A percentile compares a stretch with the other conserved stretches of the same genome.
These are phyloP conservation scores for Dexiosoma caninum DNA, from an alignment of 2,888 invertebrate genomes.

Conservation along the genomic window DNA sequence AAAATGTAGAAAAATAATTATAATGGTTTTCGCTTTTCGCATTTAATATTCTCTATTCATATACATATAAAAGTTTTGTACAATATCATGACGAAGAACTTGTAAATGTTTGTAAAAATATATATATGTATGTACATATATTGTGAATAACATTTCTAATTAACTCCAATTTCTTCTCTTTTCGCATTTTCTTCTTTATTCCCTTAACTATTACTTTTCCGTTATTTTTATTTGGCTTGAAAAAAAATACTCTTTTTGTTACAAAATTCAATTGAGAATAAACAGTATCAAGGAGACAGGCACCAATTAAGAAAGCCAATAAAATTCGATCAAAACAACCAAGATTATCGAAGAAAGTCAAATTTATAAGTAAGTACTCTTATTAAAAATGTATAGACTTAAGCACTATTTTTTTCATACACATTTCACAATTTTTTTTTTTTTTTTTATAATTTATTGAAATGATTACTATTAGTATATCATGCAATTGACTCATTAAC, in stretches of 20 bases:
- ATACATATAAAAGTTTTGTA: background rate
- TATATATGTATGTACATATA: background rate
- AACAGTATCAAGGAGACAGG: slow-evolving; percentile 79
- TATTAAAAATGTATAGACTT: background rate
- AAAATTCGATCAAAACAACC: slow-evolving; percentile 91
- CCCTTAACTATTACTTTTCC: background rate
- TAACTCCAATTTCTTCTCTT: slow-evolving; percentile 40
- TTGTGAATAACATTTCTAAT: slow-evolving; percentile 40
- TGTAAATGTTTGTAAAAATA: slow-evolving; percentile 30
- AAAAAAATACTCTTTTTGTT: slow-evolving; percentile 33
- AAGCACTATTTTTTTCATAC: background rate
- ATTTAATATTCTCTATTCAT: slow-evolving; percentile 14
- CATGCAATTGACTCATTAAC: too few species aligned
- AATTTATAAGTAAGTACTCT: slow-evolving; percentile 91
- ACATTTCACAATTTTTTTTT: background rate
- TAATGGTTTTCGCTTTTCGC: slow-evolving; percentile 59
- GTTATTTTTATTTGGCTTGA: slow-evolving; percentile 29
- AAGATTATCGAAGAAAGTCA: slow-evolving; percentile 85
- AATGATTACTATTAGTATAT: background rate
- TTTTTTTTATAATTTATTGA: too few species aligned
- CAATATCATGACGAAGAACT: background rate
- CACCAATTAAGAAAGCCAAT: slow-evolving; percentile 88
- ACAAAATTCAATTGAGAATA: slow-evolving; percentile 27
- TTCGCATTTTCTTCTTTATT: slow-evolving; percentile 10
- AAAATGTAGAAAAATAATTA: background rate